phyloP scores from a whole-genome alignment of 2,113 vertebrate genomes.

The Myiopsitta monachus region DNA sequence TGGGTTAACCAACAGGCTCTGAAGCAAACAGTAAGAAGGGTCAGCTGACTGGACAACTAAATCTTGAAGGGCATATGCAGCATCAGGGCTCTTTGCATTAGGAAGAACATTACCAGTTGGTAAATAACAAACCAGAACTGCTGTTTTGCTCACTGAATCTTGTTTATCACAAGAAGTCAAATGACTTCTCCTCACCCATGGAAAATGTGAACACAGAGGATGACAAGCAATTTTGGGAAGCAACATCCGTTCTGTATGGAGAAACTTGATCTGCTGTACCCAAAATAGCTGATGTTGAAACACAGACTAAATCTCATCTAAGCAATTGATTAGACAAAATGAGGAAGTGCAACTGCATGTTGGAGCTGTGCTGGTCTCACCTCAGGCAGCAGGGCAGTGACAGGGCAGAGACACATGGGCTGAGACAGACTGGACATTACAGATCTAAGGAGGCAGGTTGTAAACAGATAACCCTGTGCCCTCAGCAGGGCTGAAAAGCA shows the following conservation, averaged over 20 bases:
- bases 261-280: conserved; percentile 10
- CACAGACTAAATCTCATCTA: neutral
- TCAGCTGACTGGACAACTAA: neutral
- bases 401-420: neutral
- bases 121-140: neutral
- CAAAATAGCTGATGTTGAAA: conserved; percentile 42
- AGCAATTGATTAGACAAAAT: neutral
- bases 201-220: conserved; percentile 55
- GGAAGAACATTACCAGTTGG: neutral
- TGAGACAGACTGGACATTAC: neutral
- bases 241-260: conserved; percentile 15
- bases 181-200: conserved; percentile 54
- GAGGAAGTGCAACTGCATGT: neutral
- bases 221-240: conserved; percentile 49
- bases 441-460: neutral
- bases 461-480: neutral
- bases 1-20: neutral
- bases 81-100: neutral
- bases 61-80: neutral
- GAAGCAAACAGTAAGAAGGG: neutral
- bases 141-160: neutral
- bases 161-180: conserved; percentile 62
- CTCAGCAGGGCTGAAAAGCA: neutral
- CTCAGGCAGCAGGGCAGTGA: neutral
- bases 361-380: neutral